Base-by-base conservation (phyloP, 2,888 invertebrate species). In the Scaptomyza caliginosa region DNA sequence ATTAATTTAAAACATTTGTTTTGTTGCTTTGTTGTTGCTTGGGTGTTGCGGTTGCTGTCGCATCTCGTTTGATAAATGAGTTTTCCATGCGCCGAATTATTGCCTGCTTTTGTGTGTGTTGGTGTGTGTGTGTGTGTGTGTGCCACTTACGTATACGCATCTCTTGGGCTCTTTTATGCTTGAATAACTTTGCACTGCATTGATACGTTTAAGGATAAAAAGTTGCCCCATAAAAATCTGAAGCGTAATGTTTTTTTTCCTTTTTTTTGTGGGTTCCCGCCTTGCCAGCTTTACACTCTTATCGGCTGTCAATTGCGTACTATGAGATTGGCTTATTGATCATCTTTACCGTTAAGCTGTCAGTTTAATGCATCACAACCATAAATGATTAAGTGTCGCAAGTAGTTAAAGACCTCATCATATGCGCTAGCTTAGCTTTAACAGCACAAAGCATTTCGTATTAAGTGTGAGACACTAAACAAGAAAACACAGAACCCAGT, bases 1-100 rank as follows among this genome's bases (percentile, higher is more conserved):
- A 81, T 81, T 86, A 81, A 81, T 85, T 81, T 85, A 74, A 81
- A 81, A 60, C 81, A 68, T 83, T 74, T 78, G 76, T 71, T 71
- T 77, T 16, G 56, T 32, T 19, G 56, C 24, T 67, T 50, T 60
- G 54, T 63, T 73, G 64, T 46, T 54, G 55, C 36, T 60, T 51
- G 26, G 39, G 40, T 58, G 58, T 68, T 80, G 85, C 70, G 84
- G 80, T 70, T 59, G 65, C 36, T 55, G 48, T 62, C 42, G 63
- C 58, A 62, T 52, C n/a, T n/a, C 65, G 38, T 66, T 85, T 87
- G 85, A 82, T 82, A 82, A 85, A 82, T 82, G 81, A 85, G 74
- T 85, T 82, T 87, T 82, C 68, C 86, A 85, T 82, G 71, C 66
- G 67, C 49, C 68, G 65, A 72, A 67, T 71, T 60, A 70, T 67